Percentiles rank a stretch among this genome's conserved stretches.
phyloP scores from a whole-genome alignment of 2,797 vertebrate genomes.

The Sebastes miniatus region DNA sequence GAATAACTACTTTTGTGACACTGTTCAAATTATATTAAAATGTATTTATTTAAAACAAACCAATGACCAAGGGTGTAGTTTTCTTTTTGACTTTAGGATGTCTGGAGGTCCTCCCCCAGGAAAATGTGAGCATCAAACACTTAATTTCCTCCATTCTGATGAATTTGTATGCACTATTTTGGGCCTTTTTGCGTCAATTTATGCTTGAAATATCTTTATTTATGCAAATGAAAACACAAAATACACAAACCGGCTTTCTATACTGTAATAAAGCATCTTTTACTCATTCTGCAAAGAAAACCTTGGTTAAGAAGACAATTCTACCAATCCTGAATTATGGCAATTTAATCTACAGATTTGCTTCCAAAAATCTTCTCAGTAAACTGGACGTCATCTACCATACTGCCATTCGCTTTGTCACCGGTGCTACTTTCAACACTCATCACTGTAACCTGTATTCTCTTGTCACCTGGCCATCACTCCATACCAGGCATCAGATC shows the following conservation, averaged over 20 bases:
- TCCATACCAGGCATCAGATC: too few relatives aligned
- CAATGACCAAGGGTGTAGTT: neutral
- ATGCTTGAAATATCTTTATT: neutral
- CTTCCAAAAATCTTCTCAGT: too few relatives aligned
- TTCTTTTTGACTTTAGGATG: fast-evolving
- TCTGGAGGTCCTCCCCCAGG: neutral
- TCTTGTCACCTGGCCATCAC: too few relatives aligned
- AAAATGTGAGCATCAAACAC: neutral
- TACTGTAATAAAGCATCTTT: too few relatives aligned
- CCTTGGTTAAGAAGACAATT: too few relatives aligned
- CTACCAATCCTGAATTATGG: too few relatives aligned
- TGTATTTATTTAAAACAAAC: neutral
- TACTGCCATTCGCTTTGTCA: too few relatives aligned
- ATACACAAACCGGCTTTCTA: neutral
- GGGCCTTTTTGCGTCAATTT: neutral
- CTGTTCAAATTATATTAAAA: neutral
- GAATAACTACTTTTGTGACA: neutral
- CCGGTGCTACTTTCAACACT: too few relatives aligned
- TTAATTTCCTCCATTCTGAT: neutral
- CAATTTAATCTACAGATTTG: fast-evolving
- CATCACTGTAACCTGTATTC: too few relatives aligned
- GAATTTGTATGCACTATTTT: neutral
- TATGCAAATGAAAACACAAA: neutral
- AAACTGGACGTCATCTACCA: too few relatives aligned
- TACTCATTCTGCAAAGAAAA: neutral